Base-by-base conservation (phyloP, 35 echinoderm and acorn worm species). In the Diadema setosum region DNA sequence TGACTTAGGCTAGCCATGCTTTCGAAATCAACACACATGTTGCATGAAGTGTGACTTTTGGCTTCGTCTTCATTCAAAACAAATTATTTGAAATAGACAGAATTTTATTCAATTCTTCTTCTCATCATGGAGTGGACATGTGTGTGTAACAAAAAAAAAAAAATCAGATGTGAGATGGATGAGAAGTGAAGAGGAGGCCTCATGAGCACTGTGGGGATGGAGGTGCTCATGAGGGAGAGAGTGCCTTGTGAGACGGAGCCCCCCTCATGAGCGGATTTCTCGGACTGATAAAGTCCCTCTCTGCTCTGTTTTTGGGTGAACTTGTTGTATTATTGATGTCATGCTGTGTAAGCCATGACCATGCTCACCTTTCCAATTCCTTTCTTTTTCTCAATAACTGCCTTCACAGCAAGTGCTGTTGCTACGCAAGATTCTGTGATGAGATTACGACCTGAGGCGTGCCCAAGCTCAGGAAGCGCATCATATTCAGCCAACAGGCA, bases 401-500 rank as follows among this genome's bases (percentile, higher is more conserved):
- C 82, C 65, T 94, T 94, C 11, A 94, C 74, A 12, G 49, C 92
- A 9, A 90, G 14, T 4, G 63, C 92, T 16, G 87, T 85, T 65
- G 92, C 92, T 6, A 94, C 81, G 33, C 64, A 70, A 1, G 56
- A 55, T 73, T 94, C 92, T 14, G 92, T 58, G 24, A 94, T 73
- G 21, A 94, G 60, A 80, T 94, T 94, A 48, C 76, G 82, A 9
- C 87, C 92, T 8, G 92, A 90, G 12, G 92, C 92, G 86, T 94
- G 92, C 8, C 92, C 92, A 12, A 94, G 69, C 58, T 94, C 87
- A 14, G 92, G 92, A 21, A 94, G 70, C 1, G 92, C 92, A 63
- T 94, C 92, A 78, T 94, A 94, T 31, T 94, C 92, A 33, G 81
- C 83, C 15, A 94, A 52, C 17, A 94, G 52, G 42, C 92, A 94